Conservation (phyloP, 2,113 vertebrate genomes). For the Leiothrix lutea region DNA sequence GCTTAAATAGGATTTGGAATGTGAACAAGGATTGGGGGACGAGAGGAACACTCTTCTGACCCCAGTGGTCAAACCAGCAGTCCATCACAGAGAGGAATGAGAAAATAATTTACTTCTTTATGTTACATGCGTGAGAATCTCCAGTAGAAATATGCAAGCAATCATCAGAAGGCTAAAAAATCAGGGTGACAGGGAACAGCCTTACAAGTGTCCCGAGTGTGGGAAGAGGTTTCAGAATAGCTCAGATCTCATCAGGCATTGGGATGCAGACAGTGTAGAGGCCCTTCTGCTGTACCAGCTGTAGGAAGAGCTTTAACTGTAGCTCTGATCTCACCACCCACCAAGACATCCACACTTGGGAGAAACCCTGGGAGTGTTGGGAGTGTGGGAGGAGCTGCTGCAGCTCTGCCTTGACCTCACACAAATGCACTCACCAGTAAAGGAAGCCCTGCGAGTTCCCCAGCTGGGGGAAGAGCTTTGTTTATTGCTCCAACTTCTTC, state of each 20-base stretch:
- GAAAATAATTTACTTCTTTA: too few relatives aligned
- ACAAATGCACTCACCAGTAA: neutral
- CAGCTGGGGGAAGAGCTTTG: neutral
- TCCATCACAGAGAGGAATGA: too few relatives aligned
- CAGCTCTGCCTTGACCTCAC: neutral
- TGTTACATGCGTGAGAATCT: too few relatives aligned
- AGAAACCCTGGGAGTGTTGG: neutral
- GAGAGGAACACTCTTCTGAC: too few relatives aligned
- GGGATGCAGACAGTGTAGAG: neutral
- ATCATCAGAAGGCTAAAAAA: too few relatives aligned
- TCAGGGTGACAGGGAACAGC: too few relatives aligned
- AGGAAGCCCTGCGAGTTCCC: neutral
- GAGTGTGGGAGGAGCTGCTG: neutral
- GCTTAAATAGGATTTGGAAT: too few relatives aligned
- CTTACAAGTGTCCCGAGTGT: neutral
- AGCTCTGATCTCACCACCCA: neutral
- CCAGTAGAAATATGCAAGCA: too few relatives aligned
- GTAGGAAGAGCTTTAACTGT: neutral
- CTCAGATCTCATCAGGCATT: neutral
- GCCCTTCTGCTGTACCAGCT: accelerated
- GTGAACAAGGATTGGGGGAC: too few relatives aligned
- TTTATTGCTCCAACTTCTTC: neutral
- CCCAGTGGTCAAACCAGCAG: too few relatives aligned
- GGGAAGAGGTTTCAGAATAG: neutral
- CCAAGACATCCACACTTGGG: neutral